These are phyloP conservation scores for Monomorium pharaonis DNA, from an alignment of 1,140 invertebrate genomes.

Conservation along the genomic window DNA sequence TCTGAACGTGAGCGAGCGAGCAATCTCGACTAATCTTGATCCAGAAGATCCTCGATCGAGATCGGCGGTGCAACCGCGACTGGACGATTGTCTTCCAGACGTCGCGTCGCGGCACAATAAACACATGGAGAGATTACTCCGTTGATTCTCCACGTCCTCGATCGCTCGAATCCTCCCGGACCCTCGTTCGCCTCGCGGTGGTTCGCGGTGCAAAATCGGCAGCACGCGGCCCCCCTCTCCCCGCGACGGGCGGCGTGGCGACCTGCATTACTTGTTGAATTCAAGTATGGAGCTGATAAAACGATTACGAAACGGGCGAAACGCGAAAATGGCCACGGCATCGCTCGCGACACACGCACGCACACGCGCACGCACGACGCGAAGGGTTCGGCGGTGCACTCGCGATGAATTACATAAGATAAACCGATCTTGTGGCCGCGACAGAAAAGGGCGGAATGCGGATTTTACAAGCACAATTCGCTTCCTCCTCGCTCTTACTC, in stretches of 20 bases:
- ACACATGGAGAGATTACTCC: too few species aligned
- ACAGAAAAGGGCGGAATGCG: background rate
- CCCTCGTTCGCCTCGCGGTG: too few species aligned
- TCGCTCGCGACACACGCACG: constrained; percentile 53
- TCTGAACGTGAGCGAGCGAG: too few species aligned
- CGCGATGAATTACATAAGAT: constrained; percentile 54
- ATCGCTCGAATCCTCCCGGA: too few species aligned
- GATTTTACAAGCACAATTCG: background rate
- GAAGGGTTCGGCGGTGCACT: background rate
- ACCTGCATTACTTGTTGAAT: constrained; percentile 83
- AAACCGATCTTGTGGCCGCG: background rate
- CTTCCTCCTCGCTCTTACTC: background rate
- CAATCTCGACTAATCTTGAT: too few species aligned
- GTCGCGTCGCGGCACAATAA: too few species aligned
- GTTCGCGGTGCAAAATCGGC: too few species aligned
- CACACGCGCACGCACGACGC: background rate
- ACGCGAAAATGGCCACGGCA: constrained; percentile 84
- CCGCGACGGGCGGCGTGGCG: constrained; percentile 54
- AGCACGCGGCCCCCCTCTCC: too few species aligned
- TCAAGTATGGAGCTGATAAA: constrained; percentile 85
- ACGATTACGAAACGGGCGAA: constrained; percentile 84
- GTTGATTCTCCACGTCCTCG: too few species aligned
- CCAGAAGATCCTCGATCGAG: too few species aligned
- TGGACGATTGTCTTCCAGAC: background rate
- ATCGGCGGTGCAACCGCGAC: background rate